Conservation (phyloP, 2,888 invertebrate genomes). For the Sicus ferrugineus region DNA sequence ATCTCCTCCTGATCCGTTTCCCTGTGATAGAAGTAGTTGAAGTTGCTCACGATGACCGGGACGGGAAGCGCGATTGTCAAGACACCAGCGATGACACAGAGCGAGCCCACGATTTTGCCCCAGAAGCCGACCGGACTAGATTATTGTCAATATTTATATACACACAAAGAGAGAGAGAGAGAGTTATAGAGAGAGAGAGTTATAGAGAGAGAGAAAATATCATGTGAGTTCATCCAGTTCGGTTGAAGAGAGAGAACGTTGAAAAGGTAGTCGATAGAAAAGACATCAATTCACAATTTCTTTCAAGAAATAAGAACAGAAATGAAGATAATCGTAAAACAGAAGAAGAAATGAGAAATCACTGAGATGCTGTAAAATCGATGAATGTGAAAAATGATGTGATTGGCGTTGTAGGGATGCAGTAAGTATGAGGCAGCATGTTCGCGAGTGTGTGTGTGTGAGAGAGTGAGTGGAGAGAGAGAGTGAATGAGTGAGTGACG, state of each 20-base stretch:
- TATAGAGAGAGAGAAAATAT: not conserved
- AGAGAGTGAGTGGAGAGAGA: not conserved
- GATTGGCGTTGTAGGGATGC: not conserved
- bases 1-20: conserved; percentile 99
- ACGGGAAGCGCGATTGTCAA: conserved; percentile 98
- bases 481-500: not conserved
- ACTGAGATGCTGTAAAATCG: not conserved
- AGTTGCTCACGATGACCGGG: conserved; percentile 99
- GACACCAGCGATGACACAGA: conserved; percentile 98
- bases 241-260: not conserved
- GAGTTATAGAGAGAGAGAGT: not conserved
- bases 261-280: conserved; percentile 31
- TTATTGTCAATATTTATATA: conserved; percentile 20
- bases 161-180: not conserved
- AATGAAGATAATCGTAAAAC: conserved; percentile 13
- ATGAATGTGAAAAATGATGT: conserved; percentile 13
- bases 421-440: not conserved
- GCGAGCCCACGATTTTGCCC: conserved; percentile 97
- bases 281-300: conserved; percentile 38
- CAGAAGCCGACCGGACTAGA: conserved; percentile 96
- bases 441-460: not conserved
- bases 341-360: conserved; percentile 21
- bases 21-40: conserved; percentile 99
- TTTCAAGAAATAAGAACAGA: conserved; percentile 30
- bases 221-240: not conserved